phyloP scores from a whole-genome alignment of 2,888 invertebrate genomes.

The Sisyra nigra region DNA sequence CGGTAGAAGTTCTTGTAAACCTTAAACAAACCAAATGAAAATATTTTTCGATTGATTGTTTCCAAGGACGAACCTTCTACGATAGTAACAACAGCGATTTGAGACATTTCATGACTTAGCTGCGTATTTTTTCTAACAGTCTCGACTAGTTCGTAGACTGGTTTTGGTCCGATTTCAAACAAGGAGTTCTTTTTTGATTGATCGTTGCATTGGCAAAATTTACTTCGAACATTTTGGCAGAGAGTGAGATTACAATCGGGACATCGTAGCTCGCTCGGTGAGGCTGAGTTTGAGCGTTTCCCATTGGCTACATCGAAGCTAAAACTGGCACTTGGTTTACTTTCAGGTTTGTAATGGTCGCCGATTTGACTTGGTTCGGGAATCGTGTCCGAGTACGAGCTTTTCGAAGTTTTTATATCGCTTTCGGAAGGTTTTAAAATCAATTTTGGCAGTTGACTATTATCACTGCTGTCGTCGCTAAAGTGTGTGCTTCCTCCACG shows the following conservation, averaged over 20 bases:
- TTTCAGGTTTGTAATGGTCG: too few species aligned
- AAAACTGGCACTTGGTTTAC: slow-evolving; percentile 1
- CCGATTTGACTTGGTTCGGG: too few species aligned
- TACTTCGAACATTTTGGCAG: not conserved
- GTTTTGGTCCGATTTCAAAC: slow-evolving; percentile 34
- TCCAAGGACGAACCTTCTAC: slow-evolving; percentile 23
- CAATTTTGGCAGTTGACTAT: slow-evolving; percentile 17
- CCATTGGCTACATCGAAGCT: not conserved
- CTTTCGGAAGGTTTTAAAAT: slow-evolving; percentile 15
- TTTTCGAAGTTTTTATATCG: not conserved
- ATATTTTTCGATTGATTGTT: slow-evolving; percentile 11
- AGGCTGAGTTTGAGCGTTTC: too few species aligned
- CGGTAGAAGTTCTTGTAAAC: slow-evolving; percentile 37
- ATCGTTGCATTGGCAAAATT: not conserved
- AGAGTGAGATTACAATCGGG: too few species aligned
- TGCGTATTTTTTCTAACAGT: slow-evolving; percentile 69
- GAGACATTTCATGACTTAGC: slow-evolving; percentile 72
- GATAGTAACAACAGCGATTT: slow-evolving; percentile 69
- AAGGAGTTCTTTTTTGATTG: slow-evolving; percentile 18
- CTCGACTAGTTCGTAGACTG: slow-evolving; percentile 63
- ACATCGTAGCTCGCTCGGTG: too few species aligned
- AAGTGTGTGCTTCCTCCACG: slow-evolving; percentile 14
- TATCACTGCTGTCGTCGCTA: slow-evolving; percentile 19
- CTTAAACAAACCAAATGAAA: slow-evolving; percentile 19
- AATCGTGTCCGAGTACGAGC: not conserved